Evolutionary conservation across 2,113 vertebrate species (phyloP), one percentile per base, ranked within the genome.

Genomic region (Scophthalmus maximus): DNA sequence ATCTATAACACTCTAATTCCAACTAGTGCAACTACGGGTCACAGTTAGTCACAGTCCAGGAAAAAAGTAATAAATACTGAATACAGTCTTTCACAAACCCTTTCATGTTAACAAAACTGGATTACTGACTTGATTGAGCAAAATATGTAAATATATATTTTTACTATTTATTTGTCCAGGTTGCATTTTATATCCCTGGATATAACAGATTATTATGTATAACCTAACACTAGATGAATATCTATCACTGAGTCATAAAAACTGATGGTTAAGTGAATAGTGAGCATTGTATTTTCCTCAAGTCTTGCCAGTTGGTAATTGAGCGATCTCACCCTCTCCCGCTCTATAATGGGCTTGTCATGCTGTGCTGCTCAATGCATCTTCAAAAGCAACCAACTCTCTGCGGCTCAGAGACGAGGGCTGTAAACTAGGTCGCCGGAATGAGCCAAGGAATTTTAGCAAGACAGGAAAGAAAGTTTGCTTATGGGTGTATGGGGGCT

Each of bases 321-420:
- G 80, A 82, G 68, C 23, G 63, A 34, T 75, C 86, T 84, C 78
- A 85, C 78, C 72, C 81, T 78, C 72, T 82, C 80, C 57, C 27
- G 75, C 83, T 84, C 84, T 76, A 62, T 88, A 83, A 90, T 85
- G 80, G 78, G 82, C 81, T 83, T 81, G 85, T 89, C 88, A 83
- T 86, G 90, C 87, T 85, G 83, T 25, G 85, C 84, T 63, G 87
- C 87, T 83, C 82, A 67, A 57, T 34, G 77, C 87, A 84, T 89
- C 88, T 91, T 91, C 87, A 91, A 90, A 91, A 84, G 76, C 74
- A 85, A 84, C 76, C 76, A 74, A 84, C 78, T 88, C 83, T 89
- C 85, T 51, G 71, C 65, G 85, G 85, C 88, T 86, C 85, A 67
- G 71, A 87, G 80, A 79, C 87, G 71, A 77, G 66, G 52, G 81